Percentiles rank a stretch among this genome's conserved stretches.
Conservation (phyloP, 2,888 invertebrate genomes). For the Nymphalis c-album region DNA sequence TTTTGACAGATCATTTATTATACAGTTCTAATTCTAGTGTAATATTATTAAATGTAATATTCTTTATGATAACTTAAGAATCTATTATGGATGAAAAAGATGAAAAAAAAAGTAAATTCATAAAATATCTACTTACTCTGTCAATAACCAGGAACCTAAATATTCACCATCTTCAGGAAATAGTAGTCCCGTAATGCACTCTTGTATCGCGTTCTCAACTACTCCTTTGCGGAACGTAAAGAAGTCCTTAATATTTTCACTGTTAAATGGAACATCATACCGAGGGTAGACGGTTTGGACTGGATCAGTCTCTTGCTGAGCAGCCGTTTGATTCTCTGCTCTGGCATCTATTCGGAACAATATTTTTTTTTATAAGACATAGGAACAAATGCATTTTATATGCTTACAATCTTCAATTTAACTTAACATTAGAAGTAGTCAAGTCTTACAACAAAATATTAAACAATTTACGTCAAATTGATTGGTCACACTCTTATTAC, state of each 20-base stretch:
- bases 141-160: constrained; percentile 88
- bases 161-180: constrained; percentile 87
- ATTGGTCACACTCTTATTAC: too few species aligned
- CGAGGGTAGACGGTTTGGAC: constrained; percentile 67
- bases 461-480: too few species aligned
- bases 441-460: too few species aligned
- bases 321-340: constrained; percentile 53
- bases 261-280: constrained; percentile 72
- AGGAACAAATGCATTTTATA: too few species aligned
- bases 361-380: background rate
- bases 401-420: too few species aligned
- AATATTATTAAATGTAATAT: too few species aligned
- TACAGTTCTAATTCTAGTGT: too few species aligned
- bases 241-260: constrained; percentile 84
- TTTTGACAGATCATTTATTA: too few species aligned
- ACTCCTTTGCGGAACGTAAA: constrained; percentile 88
- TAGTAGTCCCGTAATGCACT: constrained; percentile 84
- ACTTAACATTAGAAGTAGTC: too few species aligned
- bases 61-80: too few species aligned
- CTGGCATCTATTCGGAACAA: constrained; percentile 58
- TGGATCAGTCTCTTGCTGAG: constrained; percentile 54
- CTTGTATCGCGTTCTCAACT: constrained; percentile 86
- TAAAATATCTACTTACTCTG: constrained; percentile 83
- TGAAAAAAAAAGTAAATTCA: too few species aligned
- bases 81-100: too few species aligned